Percentiles rank a stretch among this genome's conserved stretches.
phyloP scores from a whole-genome alignment of 2,888 invertebrate genomes.

The Poecilobothrus nobilitatus region DNA sequence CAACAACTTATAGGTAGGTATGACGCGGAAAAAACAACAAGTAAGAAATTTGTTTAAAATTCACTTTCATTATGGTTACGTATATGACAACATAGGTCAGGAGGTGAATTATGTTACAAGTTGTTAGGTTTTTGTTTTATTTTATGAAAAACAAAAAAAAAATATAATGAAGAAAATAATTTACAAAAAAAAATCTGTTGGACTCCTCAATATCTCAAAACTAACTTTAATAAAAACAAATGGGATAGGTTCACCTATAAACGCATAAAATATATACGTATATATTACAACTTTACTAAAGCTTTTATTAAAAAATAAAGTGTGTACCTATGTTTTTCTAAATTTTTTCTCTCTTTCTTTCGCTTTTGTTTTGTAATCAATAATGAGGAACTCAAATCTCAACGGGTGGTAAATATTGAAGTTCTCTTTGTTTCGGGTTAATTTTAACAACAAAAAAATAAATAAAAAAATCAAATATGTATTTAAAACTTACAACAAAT shows the following conservation, averaged over 20 bases:
- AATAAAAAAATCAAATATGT: too few relatives aligned
- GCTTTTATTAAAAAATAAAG: too few relatives aligned
- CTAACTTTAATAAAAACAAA: too few relatives aligned
- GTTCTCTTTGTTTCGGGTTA: not conserved
- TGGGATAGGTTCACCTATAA: too few relatives aligned
- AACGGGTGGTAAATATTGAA: not conserved
- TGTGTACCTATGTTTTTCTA: too few relatives aligned
- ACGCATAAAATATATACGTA: too few relatives aligned
- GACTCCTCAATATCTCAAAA: not conserved
- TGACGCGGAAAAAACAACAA: too few relatives aligned
- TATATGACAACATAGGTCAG: not conserved
- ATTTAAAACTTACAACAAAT: too few relatives aligned
- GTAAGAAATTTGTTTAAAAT: not conserved
- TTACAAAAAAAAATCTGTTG: not conserved
- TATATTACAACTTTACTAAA: too few relatives aligned
- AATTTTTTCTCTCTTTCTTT: not conserved
- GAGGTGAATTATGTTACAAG: constrained; percentile 4
- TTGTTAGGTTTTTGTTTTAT: not conserved
- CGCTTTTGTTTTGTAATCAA: not conserved
- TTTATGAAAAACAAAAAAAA: not conserved
- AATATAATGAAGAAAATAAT: not conserved
- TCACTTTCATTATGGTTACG: constrained; percentile 1
- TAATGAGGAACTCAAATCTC: not conserved
- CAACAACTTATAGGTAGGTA: too few relatives aligned
- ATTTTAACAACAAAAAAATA: not conserved